A percentile compares a stretch with the other conserved stretches of the same genome.
Conservation (phyloP, 1,140 invertebrate genomes). For the Drosophila repletoides region DNA sequence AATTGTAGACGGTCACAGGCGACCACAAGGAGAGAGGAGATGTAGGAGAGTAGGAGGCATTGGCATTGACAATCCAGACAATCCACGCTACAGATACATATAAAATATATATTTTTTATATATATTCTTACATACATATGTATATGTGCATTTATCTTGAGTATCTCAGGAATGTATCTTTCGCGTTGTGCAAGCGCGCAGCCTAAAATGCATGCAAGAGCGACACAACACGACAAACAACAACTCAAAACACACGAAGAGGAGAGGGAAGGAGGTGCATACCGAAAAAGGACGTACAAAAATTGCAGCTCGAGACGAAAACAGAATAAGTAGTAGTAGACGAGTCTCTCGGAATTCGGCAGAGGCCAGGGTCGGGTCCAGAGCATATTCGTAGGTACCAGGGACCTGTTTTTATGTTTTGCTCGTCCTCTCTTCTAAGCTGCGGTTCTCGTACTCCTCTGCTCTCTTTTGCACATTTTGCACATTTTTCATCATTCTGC, state of each 20-base stretch:
- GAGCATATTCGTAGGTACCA: not conserved
- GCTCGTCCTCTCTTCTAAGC: not conserved
- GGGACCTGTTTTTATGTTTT: conserved; percentile 61
- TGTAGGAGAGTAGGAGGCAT: no score
- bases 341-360: conserved; percentile 24
- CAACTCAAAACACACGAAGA: conserved; percentile 13
- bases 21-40: conserved; percentile 28
- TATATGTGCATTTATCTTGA: conserved; percentile 59
- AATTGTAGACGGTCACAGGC: conserved; percentile 51
- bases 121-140: not conserved
- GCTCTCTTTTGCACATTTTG: conserved; percentile 37
- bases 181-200: conserved; percentile 51
- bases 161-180: conserved; percentile 72
- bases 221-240: conserved; percentile 18
- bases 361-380: conserved; percentile 5
- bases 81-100: conserved; percentile 33
- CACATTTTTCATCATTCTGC: conserved; percentile 28
- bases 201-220: conserved; percentile 57
- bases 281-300: conserved; percentile 66
- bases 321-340: conserved; percentile 31
- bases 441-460: not conserved
- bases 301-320: conserved; percentile 45
- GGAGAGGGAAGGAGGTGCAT: no score
- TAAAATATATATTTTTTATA: conserved; percentile 5
- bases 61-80: conserved; percentile 52